These are phyloP conservation scores for Antheraea mylitta DNA, from an alignment of 1,140 invertebrate genomes.

Conservation along the genomic window DNA sequence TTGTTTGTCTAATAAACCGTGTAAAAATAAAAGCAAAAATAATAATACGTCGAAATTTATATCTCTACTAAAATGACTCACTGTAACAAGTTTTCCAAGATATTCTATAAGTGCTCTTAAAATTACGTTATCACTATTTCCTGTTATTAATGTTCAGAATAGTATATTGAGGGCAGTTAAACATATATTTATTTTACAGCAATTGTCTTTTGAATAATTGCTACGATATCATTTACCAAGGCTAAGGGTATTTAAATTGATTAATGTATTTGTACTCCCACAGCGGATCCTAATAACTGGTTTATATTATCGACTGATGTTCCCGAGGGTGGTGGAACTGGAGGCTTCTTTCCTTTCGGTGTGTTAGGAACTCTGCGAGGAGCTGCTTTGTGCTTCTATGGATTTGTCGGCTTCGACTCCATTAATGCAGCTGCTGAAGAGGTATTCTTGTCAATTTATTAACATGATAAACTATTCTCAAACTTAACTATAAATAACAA, in stretches of 20 bases:
- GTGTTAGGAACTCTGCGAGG: conserved; percentile 85
- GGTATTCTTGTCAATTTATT: conserved; percentile 30
- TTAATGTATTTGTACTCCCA: background rate
- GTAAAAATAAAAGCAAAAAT: no score
- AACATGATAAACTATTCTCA: no score
- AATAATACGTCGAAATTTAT: no score
- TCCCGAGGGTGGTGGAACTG: conserved; percentile 56
- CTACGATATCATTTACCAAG: no score
- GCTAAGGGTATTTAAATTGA: background rate
- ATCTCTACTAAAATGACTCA: no score
- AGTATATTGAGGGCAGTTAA: no score
- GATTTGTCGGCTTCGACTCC: conserved; percentile 96
- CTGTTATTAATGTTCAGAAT: no score
- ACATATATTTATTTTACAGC: background rate
- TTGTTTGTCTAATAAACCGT: no score
- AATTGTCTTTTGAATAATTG: conserved; percentile 15
- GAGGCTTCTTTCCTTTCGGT: conserved; percentile 86
- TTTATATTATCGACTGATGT: conserved; percentile 33
- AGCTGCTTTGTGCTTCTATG: conserved; percentile 96
- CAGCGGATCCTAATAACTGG: conserved; percentile 66
- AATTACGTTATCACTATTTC: no score
- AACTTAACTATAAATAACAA: background rate
- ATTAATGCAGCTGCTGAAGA: conserved; percentile 94
- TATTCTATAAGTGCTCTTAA: no score
- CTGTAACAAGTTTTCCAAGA: no score